Evolutionary conservation across 2,797 vertebrate species (phyloP), one percentile per base, ranked within the genome.

Genomic region (Tympanoctomys barrerae): DNA sequence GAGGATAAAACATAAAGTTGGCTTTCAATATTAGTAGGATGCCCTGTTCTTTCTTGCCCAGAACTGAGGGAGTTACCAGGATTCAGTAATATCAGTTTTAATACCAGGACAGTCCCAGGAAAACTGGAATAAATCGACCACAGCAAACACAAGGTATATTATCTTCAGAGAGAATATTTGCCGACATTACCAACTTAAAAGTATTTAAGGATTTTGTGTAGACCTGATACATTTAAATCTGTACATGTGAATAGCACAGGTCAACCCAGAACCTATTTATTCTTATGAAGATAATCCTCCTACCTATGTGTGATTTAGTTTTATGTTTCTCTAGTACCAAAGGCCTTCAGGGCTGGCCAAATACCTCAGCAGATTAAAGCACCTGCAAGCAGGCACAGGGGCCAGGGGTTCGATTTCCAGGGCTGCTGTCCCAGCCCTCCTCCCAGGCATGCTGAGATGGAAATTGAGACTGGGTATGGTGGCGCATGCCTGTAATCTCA

Each of bases 141-240:
- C 7, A 19, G 1, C 24, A 80, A 59, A 28, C 5, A 28, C 64
- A 59, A 83, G 18, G 64, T 62, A 80, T 83, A 54, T 21, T 33
- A 5, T 13, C n/a, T 49, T 36, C 33, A 46, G 14, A 57, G 1
- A 7, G 31, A 84, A n/a, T 12, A n/a, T 14, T 64, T 87, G 19
- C 33, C 49, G 64, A 28, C 0, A 81, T 66, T 64, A n/a, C 12
- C n/a, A 94, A 24, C 68, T 33, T 81, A 73, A 81, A 94, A 82
- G 21, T 31, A 93, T 16, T 54, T 64, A 61, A 73, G 21, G 10
- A 8, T n/a, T 77, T 64, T 94, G 54, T 62, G 36, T 84, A 18
- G 19, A 33, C 75, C 66, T 70, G 19, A 85, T 82, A 81, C 8
- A 89, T 82, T 92, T 83, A 95, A 85, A 94, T 90, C 54, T 70